Evolutionary conservation across 2,113 vertebrate species (phyloP), one percentile per base, ranked within the genome.

Genomic region (Actenoides lindsayi): DNA sequence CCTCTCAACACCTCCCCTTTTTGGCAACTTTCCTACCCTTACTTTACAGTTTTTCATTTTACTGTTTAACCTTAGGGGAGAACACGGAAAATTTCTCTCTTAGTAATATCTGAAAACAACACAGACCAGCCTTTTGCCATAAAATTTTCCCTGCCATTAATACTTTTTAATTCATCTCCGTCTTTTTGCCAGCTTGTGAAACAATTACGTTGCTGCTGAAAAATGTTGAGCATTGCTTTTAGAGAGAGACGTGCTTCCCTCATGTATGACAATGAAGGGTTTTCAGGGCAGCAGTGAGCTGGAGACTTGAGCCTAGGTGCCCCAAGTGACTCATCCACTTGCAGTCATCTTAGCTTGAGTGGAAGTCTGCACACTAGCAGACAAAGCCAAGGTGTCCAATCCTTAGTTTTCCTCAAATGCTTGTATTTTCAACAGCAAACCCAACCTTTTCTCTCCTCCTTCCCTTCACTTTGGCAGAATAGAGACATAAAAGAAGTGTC

Each of bases 161-260:
- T 73, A 93, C 69, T 96, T 94, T 87, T 89, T 81, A 89, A 93
- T 90, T 97, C 90, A 73, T 68, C 84, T 91, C 80, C 77, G 68
- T 96, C 74, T 63, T 95, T 95, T 78, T 96, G 68, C 71, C 93
- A 97, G 70, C 62, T 97, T 10, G 6, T 90, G 80, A 94, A 96
- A 85, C 62, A 89, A 74, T 86, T 91, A 84, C 3, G 1, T 70
- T 78, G 75, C 69, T 96, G 92, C 75, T 94, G 90, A 94, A 96
- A 95, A 96, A 42, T 74, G 46, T 96, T 91, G 81, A 91, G 76
- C 79, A 60, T 65, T 85, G 62, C 28, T 63, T 96, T 92, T 56
- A 73, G 62, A 94, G 90, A 53, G 42, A 92, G 25, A 37, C 2
- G 6, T 35, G 15, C 63, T 96, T 96, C 93, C 65, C 62, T 93